Conservation (phyloP, 1,140 invertebrate genomes). For the Aphaenogaster floridana region DNA sequence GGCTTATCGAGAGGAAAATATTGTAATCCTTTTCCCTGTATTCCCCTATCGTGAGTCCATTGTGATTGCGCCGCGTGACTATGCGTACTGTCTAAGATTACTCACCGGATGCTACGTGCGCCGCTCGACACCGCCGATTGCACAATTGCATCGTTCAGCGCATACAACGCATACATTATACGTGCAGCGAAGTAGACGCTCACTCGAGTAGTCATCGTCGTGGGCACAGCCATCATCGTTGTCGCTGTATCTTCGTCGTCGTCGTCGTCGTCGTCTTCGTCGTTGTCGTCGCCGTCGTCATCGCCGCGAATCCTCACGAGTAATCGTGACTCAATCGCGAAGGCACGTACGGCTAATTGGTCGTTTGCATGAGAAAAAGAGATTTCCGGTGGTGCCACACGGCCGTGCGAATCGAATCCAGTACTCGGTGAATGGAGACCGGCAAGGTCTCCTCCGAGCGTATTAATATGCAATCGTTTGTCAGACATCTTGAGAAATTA, state of each 20-base stretch:
- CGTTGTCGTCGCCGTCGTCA: neutral
- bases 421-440: slow-evolving; percentile 62
- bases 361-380: slow-evolving; percentile 78
- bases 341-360: slow-evolving; percentile 79
- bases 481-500: slow-evolving; percentile 53
- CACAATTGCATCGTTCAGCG: slow-evolving; percentile 66
- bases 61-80: slow-evolving; percentile 42
- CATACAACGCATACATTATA: slow-evolving; percentile 34
- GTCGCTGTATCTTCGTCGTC: neutral
- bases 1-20: slow-evolving; percentile 45
- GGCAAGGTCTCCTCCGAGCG: slow-evolving; percentile 53
- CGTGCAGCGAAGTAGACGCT: slow-evolving; percentile 21
- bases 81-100: slow-evolving; percentile 75
- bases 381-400: slow-evolving; percentile 70
- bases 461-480: slow-evolving; percentile 71
- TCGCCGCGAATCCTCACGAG: slow-evolving; percentile 18
- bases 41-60: neutral
- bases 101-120: slow-evolving; percentile 76
- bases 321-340: slow-evolving; percentile 80
- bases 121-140: slow-evolving; percentile 69
- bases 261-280: slow-evolving; percentile 42
- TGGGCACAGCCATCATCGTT: neutral
- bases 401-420: slow-evolving; percentile 70
- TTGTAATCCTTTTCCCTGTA: slow-evolving; percentile 58
- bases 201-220: slow-evolving; percentile 42